Conservation (phyloP, 2,113 vertebrate genomes). For the crab-eating macaque (Macaca fascicularis) region DNA sequence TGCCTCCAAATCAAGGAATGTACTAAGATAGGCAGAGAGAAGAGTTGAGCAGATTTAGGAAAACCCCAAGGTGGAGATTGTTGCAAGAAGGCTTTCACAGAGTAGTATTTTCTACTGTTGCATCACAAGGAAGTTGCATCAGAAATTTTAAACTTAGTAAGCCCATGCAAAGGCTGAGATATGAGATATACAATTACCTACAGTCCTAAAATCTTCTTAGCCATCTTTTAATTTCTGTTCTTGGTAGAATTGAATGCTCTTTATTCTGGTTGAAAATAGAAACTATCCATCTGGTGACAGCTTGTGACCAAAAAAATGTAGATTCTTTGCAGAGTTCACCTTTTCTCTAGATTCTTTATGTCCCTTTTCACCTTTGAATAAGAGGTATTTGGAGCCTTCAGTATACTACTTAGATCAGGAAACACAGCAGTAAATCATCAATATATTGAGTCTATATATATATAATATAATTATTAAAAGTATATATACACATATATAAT, state of each 20-base stretch:
- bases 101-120: neutral
- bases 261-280: neutral
- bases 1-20: neutral
- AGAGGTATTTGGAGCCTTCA: neutral
- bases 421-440: neutral
- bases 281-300: neutral
- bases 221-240: neutral
- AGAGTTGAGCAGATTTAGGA: neutral
- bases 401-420: neutral
- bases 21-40: constrained; percentile 21
- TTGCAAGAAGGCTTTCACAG: neutral
- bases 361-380: neutral
- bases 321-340: neutral
- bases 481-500: too few species aligned
- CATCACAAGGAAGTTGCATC: neutral
- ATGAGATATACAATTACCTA: neutral
- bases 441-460: neutral
- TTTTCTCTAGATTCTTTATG: neutral
- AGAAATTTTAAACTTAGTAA: neutral
- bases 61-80: neutral
- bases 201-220: neutral
- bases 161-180: neutral
- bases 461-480: too few species aligned
- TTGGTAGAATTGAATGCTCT: neutral
- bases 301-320: neutral